Evolutionary conservation across 53 echinoderm and acorn worm genomes (phyloP), one percentile per base, ranked within the genome.

Genomic region (Echinometra lucunter): DNA sequence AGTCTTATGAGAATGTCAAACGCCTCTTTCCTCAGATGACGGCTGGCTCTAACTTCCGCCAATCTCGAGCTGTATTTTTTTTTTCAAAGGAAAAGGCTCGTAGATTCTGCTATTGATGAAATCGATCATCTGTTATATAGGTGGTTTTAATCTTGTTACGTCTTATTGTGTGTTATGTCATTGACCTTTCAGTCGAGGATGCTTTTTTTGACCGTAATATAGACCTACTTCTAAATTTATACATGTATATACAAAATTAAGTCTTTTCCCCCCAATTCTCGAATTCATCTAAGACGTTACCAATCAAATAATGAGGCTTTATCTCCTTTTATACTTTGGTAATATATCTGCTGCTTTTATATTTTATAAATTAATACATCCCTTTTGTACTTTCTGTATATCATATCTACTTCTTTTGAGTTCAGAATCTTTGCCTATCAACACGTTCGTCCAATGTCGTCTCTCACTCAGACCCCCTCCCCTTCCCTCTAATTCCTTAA

Each of bases 1-100:
- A 4, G 44, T 45, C 83, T 83, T 83, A 53, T 88, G n/a, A 30
- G 88, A 88, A 49, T 49, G 53, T 53, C 56, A 88, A 49, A 78
- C 28, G 1, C n/a, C 28, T 30, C 30, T 88, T 49, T 30, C n/a
- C 27, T 6, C 53, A 34, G 30, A 55, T 53, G 49, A 35, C 49
- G 42, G 27, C n/a, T 55, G 6, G 56, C 88, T 32, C 45, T 6
- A 27, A 55, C 56, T 56, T 56, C 49, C 32, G 53, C 37, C 49
- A 27, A 88, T 49, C 83, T 44, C 88, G 32, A 19, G 23, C 55
- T 16, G n/a, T 55, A 53, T 1, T 17, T 28, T 0, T 1, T 49
- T 88, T 18, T 75, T 75, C n/a, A 63, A 63, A 63, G 2, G 0
- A 63, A 63, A 21, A 1, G 63, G 10, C 19, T n/a, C n/a, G n/a